Evolutionary conservation across 37 sponge, comb jelly and placozoan genomes (phyloP).

Genomic region (Dysidea cf. avara): DNA sequence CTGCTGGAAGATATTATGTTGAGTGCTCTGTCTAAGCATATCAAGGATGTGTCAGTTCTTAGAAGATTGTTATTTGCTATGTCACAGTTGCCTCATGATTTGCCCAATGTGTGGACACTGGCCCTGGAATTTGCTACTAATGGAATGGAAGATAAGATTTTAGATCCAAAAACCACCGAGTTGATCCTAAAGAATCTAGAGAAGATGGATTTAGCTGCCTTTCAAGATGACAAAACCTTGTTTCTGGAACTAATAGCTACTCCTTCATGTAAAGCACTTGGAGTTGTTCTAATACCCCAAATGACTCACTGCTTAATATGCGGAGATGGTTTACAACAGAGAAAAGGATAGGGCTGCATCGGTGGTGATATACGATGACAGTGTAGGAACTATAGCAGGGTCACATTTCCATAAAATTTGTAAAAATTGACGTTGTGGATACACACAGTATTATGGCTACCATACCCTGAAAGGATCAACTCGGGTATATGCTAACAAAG

Average conservation of each 20-base stretch:
- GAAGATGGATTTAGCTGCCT: constrained; percentile 5
- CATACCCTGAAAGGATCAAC: too few species aligned
- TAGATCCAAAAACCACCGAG: background rate
- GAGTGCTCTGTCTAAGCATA: constrained; percentile 9
- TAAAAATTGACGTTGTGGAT: background rate
- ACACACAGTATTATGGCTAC: constrained; percentile 41
- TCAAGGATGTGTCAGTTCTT: constrained; percentile 43
- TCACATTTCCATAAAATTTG: constrained; percentile 45
- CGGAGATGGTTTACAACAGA: background rate
- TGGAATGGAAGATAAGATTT: background rate
- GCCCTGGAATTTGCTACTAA: constrained; percentile 22
- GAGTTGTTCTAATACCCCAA: background rate
- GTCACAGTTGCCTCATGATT: background rate
- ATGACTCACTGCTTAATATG: constrained; percentile 1
- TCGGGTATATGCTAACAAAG: too few species aligned
- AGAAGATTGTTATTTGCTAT: constrained; percentile 34
- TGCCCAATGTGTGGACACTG: constrained; percentile 23
- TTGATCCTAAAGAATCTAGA: constrained; percentile 22
- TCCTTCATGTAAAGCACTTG: constrained; percentile 11
- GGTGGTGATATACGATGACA: constrained; percentile 23
- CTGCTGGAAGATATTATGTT: too few species aligned
- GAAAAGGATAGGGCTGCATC: constrained; percentile 19
- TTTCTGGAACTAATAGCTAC: background rate
- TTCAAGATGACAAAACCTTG: constrained; percentile 1
- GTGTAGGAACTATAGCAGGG: constrained; percentile 26